These are phyloP conservation scores for Lepidonotus clava DNA, from an alignment of 2,888 invertebrate species.

Conservation along the genomic window DNA sequence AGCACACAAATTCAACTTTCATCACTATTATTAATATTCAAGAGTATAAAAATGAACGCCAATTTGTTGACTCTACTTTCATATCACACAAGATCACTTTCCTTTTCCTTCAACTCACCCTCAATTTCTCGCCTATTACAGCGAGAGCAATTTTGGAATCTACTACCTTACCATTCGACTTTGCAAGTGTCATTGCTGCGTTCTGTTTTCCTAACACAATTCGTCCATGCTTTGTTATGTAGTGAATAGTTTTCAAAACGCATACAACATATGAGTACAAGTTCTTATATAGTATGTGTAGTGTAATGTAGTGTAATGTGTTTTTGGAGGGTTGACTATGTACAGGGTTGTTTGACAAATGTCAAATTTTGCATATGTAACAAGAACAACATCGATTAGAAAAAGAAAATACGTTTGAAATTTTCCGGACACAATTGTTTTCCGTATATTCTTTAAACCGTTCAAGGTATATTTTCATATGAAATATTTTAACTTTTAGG, in stretches of 20 bases:
- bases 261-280: neutral
- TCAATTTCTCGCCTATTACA: neutral
- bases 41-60: neutral
- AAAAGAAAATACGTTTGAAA: no score
- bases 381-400: no score
- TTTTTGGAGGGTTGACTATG: neutral
- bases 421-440: no score
- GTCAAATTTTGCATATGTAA: no score
- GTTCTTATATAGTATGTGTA: neutral
- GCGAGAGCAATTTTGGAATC: neutral
- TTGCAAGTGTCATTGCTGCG: neutral
- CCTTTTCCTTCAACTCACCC: neutral
- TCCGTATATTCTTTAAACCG: no score
- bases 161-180: neutral
- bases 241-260: neutral
- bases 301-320: neutral
- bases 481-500: no score
- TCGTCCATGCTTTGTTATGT: neutral
- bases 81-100: neutral
- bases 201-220: neutral
- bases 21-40: neutral
- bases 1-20: conserved; percentile 25
- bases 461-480: no score
- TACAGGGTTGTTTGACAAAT: neutral
- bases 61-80: neutral